Percentiles rank a stretch among this genome's conserved stretches.
phyloP scores from a whole-genome alignment of 2,797 vertebrate species.

The Danio choprae region DNA sequence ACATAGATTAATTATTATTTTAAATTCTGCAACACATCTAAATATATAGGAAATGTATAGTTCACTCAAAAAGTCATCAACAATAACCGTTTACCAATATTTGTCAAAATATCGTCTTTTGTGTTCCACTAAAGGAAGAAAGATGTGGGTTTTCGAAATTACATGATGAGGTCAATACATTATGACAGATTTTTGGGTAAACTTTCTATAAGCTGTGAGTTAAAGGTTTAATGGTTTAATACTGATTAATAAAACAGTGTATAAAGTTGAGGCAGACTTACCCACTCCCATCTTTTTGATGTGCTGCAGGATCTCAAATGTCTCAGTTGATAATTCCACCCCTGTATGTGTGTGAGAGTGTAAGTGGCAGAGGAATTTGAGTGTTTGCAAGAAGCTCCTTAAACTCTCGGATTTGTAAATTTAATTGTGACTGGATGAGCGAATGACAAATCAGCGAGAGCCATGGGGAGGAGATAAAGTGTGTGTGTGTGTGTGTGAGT shows the following conservation, averaged over 20 bases:
- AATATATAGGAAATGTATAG: not conserved
- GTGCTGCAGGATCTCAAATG: not conserved
- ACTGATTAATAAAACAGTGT: not conserved
- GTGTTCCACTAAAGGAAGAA: not conserved
- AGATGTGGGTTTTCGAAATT: not conserved
- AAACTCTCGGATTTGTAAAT: conserved; percentile 1
- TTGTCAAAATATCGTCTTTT: not conserved
- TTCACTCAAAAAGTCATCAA: not conserved
- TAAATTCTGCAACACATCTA: not conserved
- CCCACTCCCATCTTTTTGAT: conserved; percentile 26
- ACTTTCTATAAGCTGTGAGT: not conserved
- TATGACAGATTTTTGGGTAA: not conserved
- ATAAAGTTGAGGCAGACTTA: conserved; percentile 12
- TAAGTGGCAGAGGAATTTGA: conserved; percentile 18
- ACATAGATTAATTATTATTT: not conserved
- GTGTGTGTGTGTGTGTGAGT: not conserved
- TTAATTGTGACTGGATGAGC: not conserved
- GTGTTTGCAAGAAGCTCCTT: conserved; percentile 16
- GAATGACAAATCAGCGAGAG: conserved; percentile 6
- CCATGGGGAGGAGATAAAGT: conserved; percentile 21
- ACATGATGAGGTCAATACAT: not conserved
- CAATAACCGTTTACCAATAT: not conserved
- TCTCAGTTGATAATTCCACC: not conserved
- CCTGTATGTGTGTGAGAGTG: not conserved
- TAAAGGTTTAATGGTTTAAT: not conserved